Evolutionary conservation across 2,113 vertebrate species (phyloP).

Genomic region (Osmerus eperlanus): DNA sequence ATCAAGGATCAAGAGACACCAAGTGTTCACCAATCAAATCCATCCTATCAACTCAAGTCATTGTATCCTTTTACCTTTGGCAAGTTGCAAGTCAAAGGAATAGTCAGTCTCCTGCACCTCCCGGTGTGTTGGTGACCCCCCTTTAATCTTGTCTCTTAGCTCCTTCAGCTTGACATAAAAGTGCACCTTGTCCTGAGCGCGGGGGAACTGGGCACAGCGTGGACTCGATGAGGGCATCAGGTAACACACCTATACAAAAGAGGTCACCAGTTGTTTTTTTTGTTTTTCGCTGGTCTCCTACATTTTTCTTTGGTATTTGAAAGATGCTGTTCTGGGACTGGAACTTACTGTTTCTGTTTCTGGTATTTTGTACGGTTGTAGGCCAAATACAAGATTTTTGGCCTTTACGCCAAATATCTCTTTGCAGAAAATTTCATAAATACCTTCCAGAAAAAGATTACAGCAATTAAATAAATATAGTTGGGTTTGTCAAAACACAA

Average conservation of each 20-base stretch:
- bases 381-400: slow-evolving; percentile 94
- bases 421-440: slow-evolving; percentile 99
- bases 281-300: background rate
- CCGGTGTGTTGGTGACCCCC: slow-evolving; percentile 46
- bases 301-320: background rate
- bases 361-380: slow-evolving; percentile 95
- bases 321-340: background rate
- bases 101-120: slow-evolving; percentile 89
- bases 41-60: background rate
- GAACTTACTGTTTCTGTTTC: slow-evolving; percentile 88
- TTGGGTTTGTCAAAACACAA: background rate
- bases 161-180: slow-evolving; percentile 98
- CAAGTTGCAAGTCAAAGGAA: slow-evolving; percentile 84
- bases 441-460: slow-evolving; percentile 73
- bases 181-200: slow-evolving; percentile 97
- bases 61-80: slow-evolving; percentile 81
- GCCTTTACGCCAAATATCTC: slow-evolving; percentile 95
- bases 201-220: slow-evolving; percentile 96
- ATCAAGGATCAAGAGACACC: background rate
- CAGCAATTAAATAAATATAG: background rate
- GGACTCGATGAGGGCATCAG: slow-evolving; percentile 98
- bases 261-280: background rate
- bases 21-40: background rate
- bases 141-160: slow-evolving; percentile 87
- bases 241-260: slow-evolving; percentile 81